These are phyloP conservation scores for Zoanthus gigantus DNA, from an alignment of 92 coral and sea anemone genomes.

Conservation along the genomic window DNA sequence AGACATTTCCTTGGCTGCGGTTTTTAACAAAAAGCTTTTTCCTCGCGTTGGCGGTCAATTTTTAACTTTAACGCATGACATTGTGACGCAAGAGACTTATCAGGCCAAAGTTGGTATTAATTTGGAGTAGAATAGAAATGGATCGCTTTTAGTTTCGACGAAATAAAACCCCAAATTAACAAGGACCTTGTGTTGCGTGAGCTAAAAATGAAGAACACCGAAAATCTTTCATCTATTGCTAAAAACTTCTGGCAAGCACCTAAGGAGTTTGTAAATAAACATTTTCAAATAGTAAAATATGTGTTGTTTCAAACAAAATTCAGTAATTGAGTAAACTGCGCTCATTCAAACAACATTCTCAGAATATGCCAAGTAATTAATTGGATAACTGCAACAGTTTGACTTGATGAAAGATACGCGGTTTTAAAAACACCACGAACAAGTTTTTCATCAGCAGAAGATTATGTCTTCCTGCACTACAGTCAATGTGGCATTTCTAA, in stretches of 20 bases:
- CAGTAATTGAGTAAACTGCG: conserved; percentile 22
- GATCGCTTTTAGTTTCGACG: conserved; percentile 44
- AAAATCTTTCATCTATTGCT: neutral
- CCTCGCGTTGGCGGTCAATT: neutral
- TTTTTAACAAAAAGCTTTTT: neutral
- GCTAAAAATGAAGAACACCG: neutral
- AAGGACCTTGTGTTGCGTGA: conserved; percentile 23
- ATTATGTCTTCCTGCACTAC: neutral
- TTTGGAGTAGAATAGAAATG: conserved; percentile 21
- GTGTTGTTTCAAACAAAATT: neutral
- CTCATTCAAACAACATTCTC: neutral
- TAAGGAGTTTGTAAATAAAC: neutral
- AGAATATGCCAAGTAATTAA: conserved; percentile 38
- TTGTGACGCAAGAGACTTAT: conserved; percentile 6
- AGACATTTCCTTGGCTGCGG: conserved; percentile 24
- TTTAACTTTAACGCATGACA: neutral
- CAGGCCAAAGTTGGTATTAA: conserved; percentile 16
- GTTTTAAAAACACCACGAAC: conserved; percentile 23
- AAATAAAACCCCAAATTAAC: conserved; percentile 20
- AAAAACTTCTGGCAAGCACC: neutral
- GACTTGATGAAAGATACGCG: conserved; percentile 41
- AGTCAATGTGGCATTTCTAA: neutral
- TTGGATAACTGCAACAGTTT: conserved; percentile 49
- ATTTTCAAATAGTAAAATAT: neutral
- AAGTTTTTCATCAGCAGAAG: neutral